Base-by-base conservation (phyloP, 2,888 invertebrate species). In the Caenorhabditis sp. region DNA sequence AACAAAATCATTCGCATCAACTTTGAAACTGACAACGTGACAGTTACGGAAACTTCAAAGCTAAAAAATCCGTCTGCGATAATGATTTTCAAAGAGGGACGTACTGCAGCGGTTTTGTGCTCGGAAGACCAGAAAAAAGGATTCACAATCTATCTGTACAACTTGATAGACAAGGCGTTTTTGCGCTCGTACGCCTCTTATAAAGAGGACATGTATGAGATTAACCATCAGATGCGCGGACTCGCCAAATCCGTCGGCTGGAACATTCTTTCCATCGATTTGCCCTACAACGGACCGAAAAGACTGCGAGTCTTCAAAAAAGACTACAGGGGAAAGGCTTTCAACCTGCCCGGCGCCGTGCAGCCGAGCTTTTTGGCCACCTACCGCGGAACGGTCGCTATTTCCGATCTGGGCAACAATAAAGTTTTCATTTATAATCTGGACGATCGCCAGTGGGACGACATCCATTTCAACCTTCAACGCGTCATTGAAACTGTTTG, bases 401-500 rank as follows among this genome's bases (percentile, higher is more conserved):
- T 71, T 8, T 71, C 71, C 13, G 71, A 71, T 71, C 62, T 71
- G 3, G 61, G 56, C 2, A 13, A n/a, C 2, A 62, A 62, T 17
- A 71, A 56, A 8, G 71, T 71, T 4, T 71, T 48, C 22, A 46
- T 71, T 24, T 48, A 24, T 13, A 46, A 46, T 9, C 22, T 71
- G 15, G 53, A 71, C 17, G 71, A 71, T 27, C 41, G 11, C 4
- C 20, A 71, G n/a, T 71, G 61, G 61, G 32, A 50, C 15, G 30
- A 48, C 17, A 13, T 53, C 4, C 13, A 15, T 11, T 63, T 53
- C 27, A 24, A 17, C 4, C 1, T 7, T 9, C 6, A 43, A 1
- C 41, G 22, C 5, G 53, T 63, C 2, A 45, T 63, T 15, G 63
- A 63, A 20, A 26, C 53, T n/a, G 53, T 63, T n/a, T n/a, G n/a